These are phyloP conservation scores for Brachypalpus laphriformis DNA, from an alignment of 2,888 invertebrate species.

Conservation along the genomic window DNA sequence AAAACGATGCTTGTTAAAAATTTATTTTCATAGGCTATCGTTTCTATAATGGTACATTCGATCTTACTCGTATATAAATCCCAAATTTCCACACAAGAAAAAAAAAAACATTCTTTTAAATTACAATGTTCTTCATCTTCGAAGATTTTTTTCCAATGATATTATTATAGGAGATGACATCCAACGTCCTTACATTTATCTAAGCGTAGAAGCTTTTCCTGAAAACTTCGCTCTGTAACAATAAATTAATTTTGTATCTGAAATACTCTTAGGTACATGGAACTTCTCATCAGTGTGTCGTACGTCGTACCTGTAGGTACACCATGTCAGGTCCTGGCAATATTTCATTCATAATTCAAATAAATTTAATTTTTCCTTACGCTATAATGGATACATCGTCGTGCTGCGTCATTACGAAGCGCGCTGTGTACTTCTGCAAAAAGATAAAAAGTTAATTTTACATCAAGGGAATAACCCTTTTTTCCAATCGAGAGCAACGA, in stretches of 20 bases:
- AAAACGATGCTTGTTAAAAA: too few relatives aligned
- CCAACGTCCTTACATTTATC: conserved; percentile 16
- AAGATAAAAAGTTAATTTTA: conserved; percentile 33
- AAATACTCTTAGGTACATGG: too few relatives aligned
- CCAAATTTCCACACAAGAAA: neutral
- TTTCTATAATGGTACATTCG: too few relatives aligned
- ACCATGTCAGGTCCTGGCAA: conserved; percentile 19
- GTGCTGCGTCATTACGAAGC: neutral
- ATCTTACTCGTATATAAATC: neutral
- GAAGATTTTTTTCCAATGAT: neutral
- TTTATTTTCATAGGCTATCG: too few relatives aligned
- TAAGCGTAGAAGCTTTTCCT: neutral
- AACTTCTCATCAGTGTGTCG: neutral
- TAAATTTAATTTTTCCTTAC: conserved; percentile 57
- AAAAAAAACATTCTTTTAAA: neutral
- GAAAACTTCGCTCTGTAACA: conserved; percentile 1
- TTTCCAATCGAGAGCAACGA: conserved; percentile 28
- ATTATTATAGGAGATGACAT: conserved; percentile 22
- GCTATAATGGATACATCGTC: conserved; percentile 21
- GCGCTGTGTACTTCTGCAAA: too few relatives aligned
- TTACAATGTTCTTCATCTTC: conserved; percentile 13
- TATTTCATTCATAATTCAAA: conserved; percentile 63
- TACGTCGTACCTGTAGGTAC: neutral
- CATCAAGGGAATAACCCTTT: conserved; percentile 50
- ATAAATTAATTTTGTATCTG: conserved; percentile 15